phyloP scores from a whole-genome alignment of 2,888 invertebrate genomes.

The Prenolepis imparis region DNA sequence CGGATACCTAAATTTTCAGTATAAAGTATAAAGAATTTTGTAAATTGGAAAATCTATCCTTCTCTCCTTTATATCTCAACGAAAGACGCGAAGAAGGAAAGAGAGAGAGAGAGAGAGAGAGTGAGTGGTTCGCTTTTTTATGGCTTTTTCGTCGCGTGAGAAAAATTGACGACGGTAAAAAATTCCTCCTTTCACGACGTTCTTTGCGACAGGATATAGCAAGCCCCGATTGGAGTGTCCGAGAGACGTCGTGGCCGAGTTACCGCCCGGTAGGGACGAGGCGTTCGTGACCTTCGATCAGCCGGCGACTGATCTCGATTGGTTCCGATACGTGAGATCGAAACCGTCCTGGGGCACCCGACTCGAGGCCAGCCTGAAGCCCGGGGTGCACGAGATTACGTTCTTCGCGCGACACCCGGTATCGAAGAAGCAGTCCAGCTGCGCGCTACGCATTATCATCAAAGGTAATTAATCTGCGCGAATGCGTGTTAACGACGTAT shows the following conservation, averaged over 20 bases:
- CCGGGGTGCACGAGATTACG: conserved; percentile 86
- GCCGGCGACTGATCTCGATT: conserved; percentile 87
- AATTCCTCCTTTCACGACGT: neutral
- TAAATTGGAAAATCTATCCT: neutral
- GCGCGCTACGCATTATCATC: conserved; percentile 85
- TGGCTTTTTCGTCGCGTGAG: neutral
- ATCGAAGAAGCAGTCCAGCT: conserved; percentile 86
- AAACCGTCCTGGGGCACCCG: conserved; percentile 87
- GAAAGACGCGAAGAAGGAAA: neutral
- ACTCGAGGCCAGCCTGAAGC: conserved; percentile 86
- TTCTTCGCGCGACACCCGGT: conserved; percentile 87
- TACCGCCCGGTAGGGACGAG: conserved; percentile 85
- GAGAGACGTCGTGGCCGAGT: conserved; percentile 86
- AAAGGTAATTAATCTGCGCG: conserved; percentile 79
- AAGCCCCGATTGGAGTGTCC: conserved; percentile 88
- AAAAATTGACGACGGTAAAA: conserved; percentile 9
- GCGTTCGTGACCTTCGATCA: conserved; percentile 87
- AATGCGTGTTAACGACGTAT: conserved; percentile 61
- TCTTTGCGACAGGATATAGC: conserved; percentile 84
- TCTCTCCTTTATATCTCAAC: neutral
- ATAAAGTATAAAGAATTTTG: neutral
- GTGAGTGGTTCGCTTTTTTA: neutral
- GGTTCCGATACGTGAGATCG: conserved; percentile 87
- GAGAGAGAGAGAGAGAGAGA: too few species aligned
- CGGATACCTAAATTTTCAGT: neutral